Evolutionary conservation across 2,113 vertebrate genomes (phyloP), one percentile per base, ranked within the genome.

Genomic region (Barnardius zonarius): DNA sequence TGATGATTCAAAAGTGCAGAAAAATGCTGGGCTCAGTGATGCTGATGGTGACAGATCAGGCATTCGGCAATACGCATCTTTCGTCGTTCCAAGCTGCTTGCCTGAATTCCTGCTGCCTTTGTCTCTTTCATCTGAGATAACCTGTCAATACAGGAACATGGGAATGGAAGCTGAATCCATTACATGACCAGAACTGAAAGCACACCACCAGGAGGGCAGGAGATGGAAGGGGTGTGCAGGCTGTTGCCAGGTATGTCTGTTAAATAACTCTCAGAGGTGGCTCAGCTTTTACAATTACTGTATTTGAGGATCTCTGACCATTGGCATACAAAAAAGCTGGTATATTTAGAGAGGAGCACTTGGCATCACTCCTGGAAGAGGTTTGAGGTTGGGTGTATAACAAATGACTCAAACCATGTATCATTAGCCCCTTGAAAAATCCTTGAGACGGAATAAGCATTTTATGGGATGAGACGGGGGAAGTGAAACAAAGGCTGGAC

Each of bases 1-100:
- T 48, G 86, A 87, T 97, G 93, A 97, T 96, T 97, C 89, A 77
- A 85, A 97, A 96, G 93, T 83, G 93, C 66, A 87, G 94, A 96
- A 96, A 97, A 94, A 95, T 78, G 77, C 72, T 94, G 82, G 81
- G 70, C 75, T 74, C 68, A 72, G 75, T 48, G 91, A 83, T 93
- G 83, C 63, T 85, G 75, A 85, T 66, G 89, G 94, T 95, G 97
- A 97, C 92, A 84, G 94, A 95, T 68, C 7, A 39, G 94, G 52
- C 69, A 84, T 88, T 95, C 95, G 96, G 90, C 92, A 95, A 89
- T n/a, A 72, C 7, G 54, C 62, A 87, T 86, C 73, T 86, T 84
- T 54, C 52, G 67, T 67, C 9, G 1, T 87, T 96, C 92, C 94
- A 92, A 91, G 86, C 59, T 95, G 66, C 79, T 85, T 86, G 75